A percentile compares a stretch with the other conserved stretches of the same genome.
These are phyloP conservation scores for Todiramphus saurophagus DNA, from an alignment of 2,113 vertebrate species.

Conservation along the genomic window DNA sequence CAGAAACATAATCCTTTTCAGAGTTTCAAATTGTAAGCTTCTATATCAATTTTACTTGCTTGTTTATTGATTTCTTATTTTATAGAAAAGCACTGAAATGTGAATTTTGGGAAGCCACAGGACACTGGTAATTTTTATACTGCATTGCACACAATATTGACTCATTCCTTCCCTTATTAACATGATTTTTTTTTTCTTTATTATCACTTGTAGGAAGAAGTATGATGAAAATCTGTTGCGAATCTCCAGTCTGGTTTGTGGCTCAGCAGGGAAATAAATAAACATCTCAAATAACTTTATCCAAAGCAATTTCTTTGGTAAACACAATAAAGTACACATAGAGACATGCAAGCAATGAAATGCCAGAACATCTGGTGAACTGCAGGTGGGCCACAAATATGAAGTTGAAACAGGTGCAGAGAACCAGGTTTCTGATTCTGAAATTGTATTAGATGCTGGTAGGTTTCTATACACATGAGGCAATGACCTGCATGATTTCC, in stretches of 20 bases:
- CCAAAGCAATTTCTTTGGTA: slow-evolving; percentile 28
- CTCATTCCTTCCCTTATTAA: slow-evolving; percentile 27
- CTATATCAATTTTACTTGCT: background rate
- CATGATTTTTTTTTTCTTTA: background rate
- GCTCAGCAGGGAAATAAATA: slow-evolving; percentile 55
- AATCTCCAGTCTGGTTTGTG: slow-evolving; percentile 28
- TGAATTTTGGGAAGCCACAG: background rate
- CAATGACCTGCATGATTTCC: slow-evolving; percentile 15
- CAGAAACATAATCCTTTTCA: background rate
- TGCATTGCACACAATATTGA: background rate
- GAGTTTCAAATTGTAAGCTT: background rate
- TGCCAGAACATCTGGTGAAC: slow-evolving; percentile 53
- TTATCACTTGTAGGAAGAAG: background rate
- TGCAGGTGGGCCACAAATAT: slow-evolving; percentile 23
- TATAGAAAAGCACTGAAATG: background rate
- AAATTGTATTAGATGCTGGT: slow-evolving; percentile 35
- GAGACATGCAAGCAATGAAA: slow-evolving; percentile 33
- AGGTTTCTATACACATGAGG: background rate
- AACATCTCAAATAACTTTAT: slow-evolving; percentile 40
- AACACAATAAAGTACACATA: slow-evolving; percentile 40
- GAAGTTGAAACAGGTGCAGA: slow-evolving; percentile 19
- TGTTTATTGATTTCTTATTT: slow-evolving; percentile 17
- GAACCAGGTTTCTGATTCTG: slow-evolving; percentile 36
- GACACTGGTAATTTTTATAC: background rate
- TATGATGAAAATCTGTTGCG: slow-evolving; percentile 8